Percentiles rank a stretch among this genome's conserved stretches.
Conservation (phyloP, 2,113 vertebrate genomes). For the Micromys minutus region DNA sequence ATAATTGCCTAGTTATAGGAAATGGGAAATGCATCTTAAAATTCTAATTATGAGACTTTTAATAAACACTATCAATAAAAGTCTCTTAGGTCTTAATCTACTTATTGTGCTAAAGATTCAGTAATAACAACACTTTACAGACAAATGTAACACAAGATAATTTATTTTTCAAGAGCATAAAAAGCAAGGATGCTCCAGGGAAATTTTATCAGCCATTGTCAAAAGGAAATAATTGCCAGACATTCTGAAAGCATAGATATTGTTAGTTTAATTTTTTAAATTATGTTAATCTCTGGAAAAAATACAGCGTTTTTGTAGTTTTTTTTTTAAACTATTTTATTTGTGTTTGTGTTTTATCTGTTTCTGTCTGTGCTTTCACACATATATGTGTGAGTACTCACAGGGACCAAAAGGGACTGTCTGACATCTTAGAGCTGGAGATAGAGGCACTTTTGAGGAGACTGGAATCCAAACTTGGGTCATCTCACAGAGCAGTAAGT, state of each 20-base stretch:
- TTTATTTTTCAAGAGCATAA: slow-evolving; percentile 48
- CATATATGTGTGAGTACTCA: too few relatives aligned
- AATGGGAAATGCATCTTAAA: slow-evolving; percentile 51
- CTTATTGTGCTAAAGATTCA: slow-evolving; percentile 51
- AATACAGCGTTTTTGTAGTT: neutral
- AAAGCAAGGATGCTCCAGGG: slow-evolving; percentile 19
- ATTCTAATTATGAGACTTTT: slow-evolving; percentile 63
- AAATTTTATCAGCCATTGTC: slow-evolving; percentile 15
- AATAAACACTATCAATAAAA: slow-evolving; percentile 67
- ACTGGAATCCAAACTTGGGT: neutral
- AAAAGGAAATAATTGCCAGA: slow-evolving; percentile 26
- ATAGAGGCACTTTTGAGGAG: neutral
- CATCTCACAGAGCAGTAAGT: neutral
- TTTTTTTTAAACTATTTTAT: neutral
- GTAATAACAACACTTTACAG: slow-evolving; percentile 11
- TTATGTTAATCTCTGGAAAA: slow-evolving; percentile 22
- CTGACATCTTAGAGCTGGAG: neutral
- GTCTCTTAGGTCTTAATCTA: slow-evolving; percentile 30
- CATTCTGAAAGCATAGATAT: slow-evolving; percentile 11
- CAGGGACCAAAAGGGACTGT: too few relatives aligned
- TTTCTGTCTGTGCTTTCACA: neutral
- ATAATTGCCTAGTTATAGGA: slow-evolving; percentile 36
- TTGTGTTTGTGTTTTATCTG: neutral
- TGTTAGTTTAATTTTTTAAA: neutral
- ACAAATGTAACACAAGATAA: slow-evolving; percentile 31